phyloP scores from a whole-genome alignment of 2,888 invertebrate species.

The Eupithecia dodoneata region DNA sequence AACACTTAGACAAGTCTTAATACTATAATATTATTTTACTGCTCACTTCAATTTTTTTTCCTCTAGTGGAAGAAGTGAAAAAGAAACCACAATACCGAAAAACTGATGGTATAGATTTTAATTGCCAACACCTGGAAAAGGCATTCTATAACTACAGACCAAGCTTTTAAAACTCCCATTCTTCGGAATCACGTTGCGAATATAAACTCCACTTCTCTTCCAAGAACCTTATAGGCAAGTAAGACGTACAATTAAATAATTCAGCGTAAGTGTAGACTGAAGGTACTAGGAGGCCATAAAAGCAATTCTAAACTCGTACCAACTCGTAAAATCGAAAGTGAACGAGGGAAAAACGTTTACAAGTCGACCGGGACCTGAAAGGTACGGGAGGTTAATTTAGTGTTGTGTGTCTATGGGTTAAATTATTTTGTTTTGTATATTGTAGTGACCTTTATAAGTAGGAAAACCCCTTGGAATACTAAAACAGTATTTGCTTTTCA shows the following conservation, averaged over 20 bases:
- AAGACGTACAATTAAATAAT: slow-evolving; percentile 67
- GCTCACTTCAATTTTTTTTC: no score
- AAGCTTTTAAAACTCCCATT: not conserved
- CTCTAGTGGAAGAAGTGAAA: no score
- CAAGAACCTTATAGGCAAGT: slow-evolving; percentile 25
- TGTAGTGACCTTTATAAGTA: not conserved
- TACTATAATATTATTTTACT: no score
- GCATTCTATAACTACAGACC: not conserved
- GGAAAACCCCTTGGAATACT: not conserved
- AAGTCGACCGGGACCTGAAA: slow-evolving; percentile 55
- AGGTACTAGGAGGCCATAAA: slow-evolving; percentile 66
- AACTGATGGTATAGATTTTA: not conserved
- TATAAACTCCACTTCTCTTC: slow-evolving; percentile 27
- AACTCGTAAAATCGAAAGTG: slow-evolving; percentile 72
- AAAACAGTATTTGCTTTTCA: not conserved
- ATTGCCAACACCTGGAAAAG: not conserved
- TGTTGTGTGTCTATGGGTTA: slow-evolving; percentile 21
- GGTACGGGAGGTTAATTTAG: slow-evolving; percentile 44
- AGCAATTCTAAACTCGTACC: slow-evolving; percentile 69
- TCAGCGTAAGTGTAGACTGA: slow-evolving; percentile 57
- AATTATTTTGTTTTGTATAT: slow-evolving; percentile 16
- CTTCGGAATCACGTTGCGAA: slow-evolving; percentile 1
- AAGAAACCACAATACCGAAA: no score
- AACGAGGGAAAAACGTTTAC: slow-evolving; percentile 70
- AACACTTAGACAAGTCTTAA: no score